A percentile compares a stretch with the other conserved stretches of the same genome.
Conservation (phyloP, 2,888 invertebrate genomes). For the Scaptomyza tumidula region DNA sequence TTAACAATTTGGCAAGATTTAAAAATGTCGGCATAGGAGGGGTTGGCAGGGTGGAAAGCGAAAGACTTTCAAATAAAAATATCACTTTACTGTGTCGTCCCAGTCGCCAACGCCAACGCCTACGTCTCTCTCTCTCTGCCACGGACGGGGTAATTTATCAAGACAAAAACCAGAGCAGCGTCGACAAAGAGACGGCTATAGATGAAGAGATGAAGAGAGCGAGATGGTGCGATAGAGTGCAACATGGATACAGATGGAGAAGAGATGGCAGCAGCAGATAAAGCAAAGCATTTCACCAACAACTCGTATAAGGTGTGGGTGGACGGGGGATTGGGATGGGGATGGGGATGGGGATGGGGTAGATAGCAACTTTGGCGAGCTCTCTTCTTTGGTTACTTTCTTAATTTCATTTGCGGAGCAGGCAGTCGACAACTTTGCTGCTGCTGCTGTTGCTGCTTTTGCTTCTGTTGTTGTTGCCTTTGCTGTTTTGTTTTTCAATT, state of each 20-base stretch:
- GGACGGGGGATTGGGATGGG: not conserved
- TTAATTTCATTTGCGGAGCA: conserved; percentile 74
- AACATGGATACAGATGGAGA: conserved; percentile 48
- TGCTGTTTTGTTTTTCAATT: conserved; percentile 77
- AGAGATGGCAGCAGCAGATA: conserved; percentile 64
- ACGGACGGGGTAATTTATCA: conserved; percentile 80
- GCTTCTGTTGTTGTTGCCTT: conserved; percentile 47
- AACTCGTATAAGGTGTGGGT: conserved; percentile 38
- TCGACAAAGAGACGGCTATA: conserved; percentile 19
- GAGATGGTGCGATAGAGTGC: conserved; percentile 43
- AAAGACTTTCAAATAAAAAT: conserved; percentile 70
- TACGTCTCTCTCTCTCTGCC: conserved; percentile 65
- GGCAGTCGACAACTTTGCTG: conserved; percentile 42
- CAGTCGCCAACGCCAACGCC: conserved; percentile 50
- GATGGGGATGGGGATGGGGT: not conserved
- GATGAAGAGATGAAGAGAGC: conserved; percentile 22
- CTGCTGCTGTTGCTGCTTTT: conserved; percentile 40
- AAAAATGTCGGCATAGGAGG: conserved; percentile 62
- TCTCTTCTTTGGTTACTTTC: conserved; percentile 76
- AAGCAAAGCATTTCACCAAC: conserved; percentile 59
- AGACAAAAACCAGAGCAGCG: conserved; percentile 68
- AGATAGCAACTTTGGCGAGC: conserved; percentile 51
- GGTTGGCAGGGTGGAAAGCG: not conserved
- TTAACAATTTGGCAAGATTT: conserved; percentile 80
- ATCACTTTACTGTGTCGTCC: conserved; percentile 77